Evolutionary conservation across 2,113 vertebrate species (phyloP).

Genomic region (Egretta garzetta): DNA sequence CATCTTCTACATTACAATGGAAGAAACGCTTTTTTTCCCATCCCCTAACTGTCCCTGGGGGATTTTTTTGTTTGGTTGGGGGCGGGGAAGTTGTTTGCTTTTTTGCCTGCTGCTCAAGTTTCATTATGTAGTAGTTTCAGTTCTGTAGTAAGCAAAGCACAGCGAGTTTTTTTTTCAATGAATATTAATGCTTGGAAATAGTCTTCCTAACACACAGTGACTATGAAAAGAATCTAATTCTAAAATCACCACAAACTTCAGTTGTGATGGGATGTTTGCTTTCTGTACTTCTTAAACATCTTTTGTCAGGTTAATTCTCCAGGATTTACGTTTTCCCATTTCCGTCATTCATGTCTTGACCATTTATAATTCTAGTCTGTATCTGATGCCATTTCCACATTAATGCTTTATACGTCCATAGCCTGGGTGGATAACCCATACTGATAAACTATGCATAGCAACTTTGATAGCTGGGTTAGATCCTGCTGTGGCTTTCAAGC

Average conservation of each 20-base stretch:
- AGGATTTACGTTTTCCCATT: neutral
- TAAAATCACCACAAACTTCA: neutral
- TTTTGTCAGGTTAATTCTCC: neutral
- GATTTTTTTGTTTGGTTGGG: neutral
- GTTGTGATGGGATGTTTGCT: neutral
- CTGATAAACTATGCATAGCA: neutral
- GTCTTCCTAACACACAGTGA: neutral
- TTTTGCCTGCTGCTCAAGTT: slow-evolving; percentile 44
- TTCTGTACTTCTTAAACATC: neutral
- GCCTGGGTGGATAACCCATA: neutral
- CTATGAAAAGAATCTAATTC: neutral
- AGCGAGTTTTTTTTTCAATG: slow-evolving; percentile 12
- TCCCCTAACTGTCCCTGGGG: neutral
- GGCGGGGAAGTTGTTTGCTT: neutral
- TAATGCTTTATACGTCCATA: neutral
- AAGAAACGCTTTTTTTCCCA: neutral
- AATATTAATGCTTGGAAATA: slow-evolving; percentile 26
- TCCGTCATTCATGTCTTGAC: neutral
- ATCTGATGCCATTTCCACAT: neutral
- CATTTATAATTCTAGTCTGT: neutral
- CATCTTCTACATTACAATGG: slow-evolving; percentile 47
- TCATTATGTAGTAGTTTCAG: slow-evolving; percentile 26
- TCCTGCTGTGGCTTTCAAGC: neutral
- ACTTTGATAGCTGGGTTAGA: neutral
- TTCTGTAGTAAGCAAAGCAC: slow-evolving; percentile 13